Evolutionary conservation across 2,797 vertebrate genomes (phyloP).

Genomic region (Myotis vivesi): DNA sequence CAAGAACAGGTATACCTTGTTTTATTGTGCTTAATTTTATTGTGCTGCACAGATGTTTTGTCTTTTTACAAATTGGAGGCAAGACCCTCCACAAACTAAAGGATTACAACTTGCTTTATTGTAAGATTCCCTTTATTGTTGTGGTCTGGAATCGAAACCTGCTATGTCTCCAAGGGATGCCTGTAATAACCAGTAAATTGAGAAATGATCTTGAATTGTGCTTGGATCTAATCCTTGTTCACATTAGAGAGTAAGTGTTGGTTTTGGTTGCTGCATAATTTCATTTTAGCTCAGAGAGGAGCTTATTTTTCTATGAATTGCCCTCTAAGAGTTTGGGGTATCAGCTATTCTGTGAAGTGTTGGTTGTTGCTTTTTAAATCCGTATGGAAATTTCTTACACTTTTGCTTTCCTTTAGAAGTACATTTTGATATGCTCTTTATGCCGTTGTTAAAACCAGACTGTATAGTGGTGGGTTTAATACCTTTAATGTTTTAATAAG

Average conservation of each 20-base stretch:
- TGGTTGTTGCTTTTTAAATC: neutral
- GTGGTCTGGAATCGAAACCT: neutral
- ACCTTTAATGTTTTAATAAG: neutral
- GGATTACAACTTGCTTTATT: neutral
- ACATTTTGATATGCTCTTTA: neutral
- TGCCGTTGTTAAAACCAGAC: slow-evolving; percentile 24
- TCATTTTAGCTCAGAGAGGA: neutral
- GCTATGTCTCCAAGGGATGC: neutral
- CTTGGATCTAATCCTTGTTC: slow-evolving; percentile 12
- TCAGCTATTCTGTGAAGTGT: neutral
- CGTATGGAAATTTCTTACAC: neutral
- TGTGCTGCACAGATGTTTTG: neutral
- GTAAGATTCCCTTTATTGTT: neutral
- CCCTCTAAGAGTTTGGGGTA: neutral
- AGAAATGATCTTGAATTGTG: slow-evolving; percentile 41
- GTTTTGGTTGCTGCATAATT: neutral
- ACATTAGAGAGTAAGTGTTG: neutral
- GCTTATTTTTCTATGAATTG: neutral
- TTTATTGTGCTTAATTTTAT: neutral
- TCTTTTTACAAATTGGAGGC: neutral
- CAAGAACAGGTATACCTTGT: neutral
- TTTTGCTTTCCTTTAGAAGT: slow-evolving; percentile 40
- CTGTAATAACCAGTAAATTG: neutral
- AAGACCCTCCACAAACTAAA: neutral
- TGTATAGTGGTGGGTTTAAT: neutral